Conservation (phyloP, 92 coral and sea anemone genomes). For the Metridium senile region DNA sequence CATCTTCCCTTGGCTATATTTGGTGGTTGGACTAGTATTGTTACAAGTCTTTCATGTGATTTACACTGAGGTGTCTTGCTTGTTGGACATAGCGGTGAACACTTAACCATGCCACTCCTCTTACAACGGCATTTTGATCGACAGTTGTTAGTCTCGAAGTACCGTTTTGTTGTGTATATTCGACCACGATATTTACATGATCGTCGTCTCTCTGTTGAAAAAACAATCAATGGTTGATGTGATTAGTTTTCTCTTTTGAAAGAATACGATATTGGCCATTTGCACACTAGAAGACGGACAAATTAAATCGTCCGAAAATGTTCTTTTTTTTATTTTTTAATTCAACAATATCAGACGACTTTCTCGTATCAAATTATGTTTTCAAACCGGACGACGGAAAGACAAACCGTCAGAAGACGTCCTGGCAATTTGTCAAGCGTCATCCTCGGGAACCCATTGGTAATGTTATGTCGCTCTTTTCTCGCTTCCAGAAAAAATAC, state of each 20-base stretch:
- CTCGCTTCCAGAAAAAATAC: too few relatives aligned
- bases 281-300: too few relatives aligned
- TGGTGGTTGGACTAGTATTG: slow-evolving; percentile 2
- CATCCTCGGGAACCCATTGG: too few relatives aligned
- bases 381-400: too few relatives aligned
- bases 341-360: too few relatives aligned
- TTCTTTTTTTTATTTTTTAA: too few relatives aligned
- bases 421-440: too few relatives aligned
- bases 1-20: slow-evolving; percentile 64
- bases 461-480: too few relatives aligned
- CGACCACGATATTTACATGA: slow-evolving; percentile 54
- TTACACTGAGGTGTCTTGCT: slow-evolving; percentile 43
- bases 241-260: neutral
- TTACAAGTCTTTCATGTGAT: slow-evolving; percentile 39
- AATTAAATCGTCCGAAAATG: too few relatives aligned
- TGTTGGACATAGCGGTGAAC: slow-evolving; percentile 62
- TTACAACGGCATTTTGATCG: slow-evolving; percentile 74
- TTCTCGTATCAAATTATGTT: too few relatives aligned
- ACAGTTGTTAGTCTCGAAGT: slow-evolving; percentile 70
- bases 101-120: slow-evolving; percentile 57
- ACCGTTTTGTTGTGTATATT: slow-evolving; percentile 49
- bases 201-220: slow-evolving; percentile 33
- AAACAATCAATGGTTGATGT: neutral
- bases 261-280: too few relatives aligned
- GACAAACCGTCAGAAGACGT: too few relatives aligned